Evolutionary conservation across 2,113 vertebrate species (phyloP).

Genomic region (Sinosuthora webbiana): DNA sequence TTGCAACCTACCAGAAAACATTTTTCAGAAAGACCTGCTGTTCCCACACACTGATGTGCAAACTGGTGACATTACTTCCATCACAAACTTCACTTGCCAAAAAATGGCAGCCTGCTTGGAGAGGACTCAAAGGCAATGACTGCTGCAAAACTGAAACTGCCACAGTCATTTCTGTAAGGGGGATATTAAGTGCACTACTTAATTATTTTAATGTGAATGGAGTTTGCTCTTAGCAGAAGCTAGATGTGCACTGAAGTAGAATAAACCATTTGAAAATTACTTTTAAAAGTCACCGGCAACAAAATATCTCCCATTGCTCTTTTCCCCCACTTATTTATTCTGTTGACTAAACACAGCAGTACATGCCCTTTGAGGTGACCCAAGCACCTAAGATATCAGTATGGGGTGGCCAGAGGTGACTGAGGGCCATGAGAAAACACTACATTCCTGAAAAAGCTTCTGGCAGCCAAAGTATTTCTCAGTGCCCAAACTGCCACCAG

Average conservation of each 20-base stretch:
- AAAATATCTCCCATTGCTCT: neutral
- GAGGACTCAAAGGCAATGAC: neutral
- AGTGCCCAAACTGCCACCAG: neutral
- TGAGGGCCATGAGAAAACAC: neutral
- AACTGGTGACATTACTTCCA: neutral
- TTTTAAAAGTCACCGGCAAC: neutral
- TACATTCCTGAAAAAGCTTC: neutral
- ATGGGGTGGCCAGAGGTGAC: neutral
- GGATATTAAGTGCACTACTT: neutral
- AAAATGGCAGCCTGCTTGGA: neutral
- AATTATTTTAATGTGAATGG: neutral
- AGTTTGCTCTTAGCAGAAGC: neutral
- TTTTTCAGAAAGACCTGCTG: neutral
- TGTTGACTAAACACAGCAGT: neutral
- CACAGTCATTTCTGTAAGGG: neutral
- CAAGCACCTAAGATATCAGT: neutral
- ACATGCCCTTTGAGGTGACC: neutral
- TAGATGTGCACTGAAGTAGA: neutral
- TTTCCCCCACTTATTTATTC: neutral
- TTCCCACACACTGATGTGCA: neutral
- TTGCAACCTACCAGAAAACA: neutral
- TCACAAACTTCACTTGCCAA: neutral
- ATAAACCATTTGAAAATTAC: neutral
- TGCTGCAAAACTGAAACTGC: neutral
- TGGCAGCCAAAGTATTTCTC: neutral